Percentiles rank a stretch among this genome's conserved stretches.
Evolutionary conservation across 2,113 vertebrate genomes (phyloP).

Genomic region (Mormoops blainvillei): DNA sequence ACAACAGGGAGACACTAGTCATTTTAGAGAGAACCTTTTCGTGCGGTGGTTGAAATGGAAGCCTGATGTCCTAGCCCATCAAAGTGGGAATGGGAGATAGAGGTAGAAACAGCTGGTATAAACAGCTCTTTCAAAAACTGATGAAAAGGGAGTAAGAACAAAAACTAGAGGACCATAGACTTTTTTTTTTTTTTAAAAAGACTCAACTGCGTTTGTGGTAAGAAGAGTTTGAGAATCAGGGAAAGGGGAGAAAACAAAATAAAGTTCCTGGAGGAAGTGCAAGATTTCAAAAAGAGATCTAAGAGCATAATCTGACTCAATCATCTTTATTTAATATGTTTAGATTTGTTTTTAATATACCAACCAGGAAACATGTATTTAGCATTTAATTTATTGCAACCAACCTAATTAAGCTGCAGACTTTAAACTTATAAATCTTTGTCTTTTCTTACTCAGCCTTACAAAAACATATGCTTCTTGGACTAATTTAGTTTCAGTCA

Average conservation of each 20-base stretch:
- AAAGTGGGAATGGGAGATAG: background rate
- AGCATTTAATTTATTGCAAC: background rate
- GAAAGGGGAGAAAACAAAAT: background rate
- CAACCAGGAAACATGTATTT: constrained; percentile 12
- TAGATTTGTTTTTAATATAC: background rate
- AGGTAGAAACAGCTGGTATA: background rate
- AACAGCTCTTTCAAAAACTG: background rate
- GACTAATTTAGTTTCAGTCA: constrained; percentile 52
- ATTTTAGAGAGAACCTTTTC: background rate
- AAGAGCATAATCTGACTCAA: background rate
- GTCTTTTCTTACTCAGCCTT: constrained; percentile 37
- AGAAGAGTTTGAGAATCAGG: background rate
- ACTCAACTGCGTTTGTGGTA: background rate
- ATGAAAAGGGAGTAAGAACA: background rate
- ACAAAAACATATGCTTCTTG: constrained; percentile 48
- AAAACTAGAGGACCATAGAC: background rate
- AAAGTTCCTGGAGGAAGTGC: background rate
- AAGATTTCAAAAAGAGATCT: background rate
- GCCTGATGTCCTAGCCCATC: background rate
- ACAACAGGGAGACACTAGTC: background rate
- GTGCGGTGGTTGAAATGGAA: background rate
- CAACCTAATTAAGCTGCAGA: constrained; percentile 13
- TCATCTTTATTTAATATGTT: background rate
- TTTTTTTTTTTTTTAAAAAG: background rate
- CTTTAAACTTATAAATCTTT: constrained; percentile 14